Conservation (phyloP, 2,113 vertebrate species). For the Apistogramma diplotaenia region DNA sequence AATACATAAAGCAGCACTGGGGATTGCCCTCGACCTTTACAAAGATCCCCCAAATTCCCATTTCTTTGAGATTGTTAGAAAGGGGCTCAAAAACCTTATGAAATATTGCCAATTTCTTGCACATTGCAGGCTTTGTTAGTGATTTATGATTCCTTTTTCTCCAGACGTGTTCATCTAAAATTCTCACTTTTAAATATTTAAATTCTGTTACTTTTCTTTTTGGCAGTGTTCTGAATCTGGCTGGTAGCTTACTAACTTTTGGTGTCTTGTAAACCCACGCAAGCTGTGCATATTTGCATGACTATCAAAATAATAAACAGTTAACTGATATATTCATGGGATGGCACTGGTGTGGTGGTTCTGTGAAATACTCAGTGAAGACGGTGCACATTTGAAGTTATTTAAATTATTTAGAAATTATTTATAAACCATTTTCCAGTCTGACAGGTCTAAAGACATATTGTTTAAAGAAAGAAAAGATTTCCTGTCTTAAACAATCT, state of each 20-base stretch:
- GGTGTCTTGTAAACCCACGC: neutral
- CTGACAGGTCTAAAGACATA: neutral
- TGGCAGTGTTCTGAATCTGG: neutral
- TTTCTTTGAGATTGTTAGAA: neutral
- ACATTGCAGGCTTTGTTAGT: neutral
- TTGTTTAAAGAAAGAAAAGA: neutral
- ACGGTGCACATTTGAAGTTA: neutral
- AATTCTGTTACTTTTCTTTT: slow-evolving; percentile 2
- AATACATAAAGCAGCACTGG: neutral
- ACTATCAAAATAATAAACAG: neutral
- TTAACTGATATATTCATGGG: neutral
- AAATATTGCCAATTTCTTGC: neutral
- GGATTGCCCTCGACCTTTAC: neutral
- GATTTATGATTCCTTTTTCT: neutral
- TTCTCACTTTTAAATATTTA: slow-evolving; percentile 1
- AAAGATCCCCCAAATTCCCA: neutral
- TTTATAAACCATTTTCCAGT: neutral
- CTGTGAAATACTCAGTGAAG: neutral
- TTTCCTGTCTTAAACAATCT: too few relatives aligned
- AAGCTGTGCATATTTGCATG: neutral
- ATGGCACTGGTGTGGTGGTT: neutral
- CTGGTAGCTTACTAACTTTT: neutral
- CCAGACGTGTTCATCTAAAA: neutral
- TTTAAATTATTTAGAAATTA: neutral
- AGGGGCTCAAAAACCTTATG: neutral